Evolutionary conservation across 37 sponge, comb jelly and placozoan species (phyloP).

Genomic region (Cliona cf. orientalis): DNA sequence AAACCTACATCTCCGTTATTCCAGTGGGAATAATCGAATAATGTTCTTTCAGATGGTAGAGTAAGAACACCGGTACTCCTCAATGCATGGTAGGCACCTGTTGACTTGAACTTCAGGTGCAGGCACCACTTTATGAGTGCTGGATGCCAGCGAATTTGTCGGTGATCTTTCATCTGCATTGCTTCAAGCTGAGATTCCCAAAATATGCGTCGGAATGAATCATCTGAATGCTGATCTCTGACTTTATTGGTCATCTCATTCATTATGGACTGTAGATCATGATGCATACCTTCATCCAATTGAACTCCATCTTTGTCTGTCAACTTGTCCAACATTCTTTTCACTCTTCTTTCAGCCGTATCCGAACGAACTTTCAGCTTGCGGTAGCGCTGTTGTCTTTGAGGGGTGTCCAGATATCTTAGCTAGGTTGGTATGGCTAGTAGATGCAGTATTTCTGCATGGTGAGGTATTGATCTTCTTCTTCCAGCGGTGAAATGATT

Average conservation of each 20-base stretch:
- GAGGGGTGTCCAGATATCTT: conserved; percentile 40
- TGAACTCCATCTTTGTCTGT: conserved; percentile 23
- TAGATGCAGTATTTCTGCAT: too few relatives aligned
- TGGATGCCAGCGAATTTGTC: conserved; percentile 60
- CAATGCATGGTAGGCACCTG: conserved; percentile 46
- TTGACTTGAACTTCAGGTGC: conserved; percentile 39
- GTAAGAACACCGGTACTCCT: conserved; percentile 35
- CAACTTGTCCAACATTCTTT: conserved; percentile 20
- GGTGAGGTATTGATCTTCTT: conserved; percentile 1
- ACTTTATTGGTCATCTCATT: conserved; percentile 12
- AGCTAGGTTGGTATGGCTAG: conserved; percentile 49
- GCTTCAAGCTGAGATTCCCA: conserved; percentile 59
- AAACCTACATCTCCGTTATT: conserved; percentile 4
- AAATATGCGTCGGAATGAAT: conserved; percentile 45
- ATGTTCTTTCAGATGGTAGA: conserved; percentile 43
- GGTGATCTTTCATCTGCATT: conserved; percentile 23
- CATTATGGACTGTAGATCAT: conserved; percentile 49
- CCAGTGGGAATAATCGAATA: conserved; percentile 38
- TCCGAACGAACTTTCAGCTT: conserved; percentile 21
- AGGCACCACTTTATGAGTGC: conserved; percentile 59
- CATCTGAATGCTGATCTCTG: conserved; percentile 26
- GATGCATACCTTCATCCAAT: conserved; percentile 29
- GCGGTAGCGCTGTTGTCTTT: conserved; percentile 9
- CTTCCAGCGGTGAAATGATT: conserved; percentile 20
- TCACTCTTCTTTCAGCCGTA: conserved; percentile 18